Percentiles rank a stretch among this genome's conserved stretches.
These are phyloP conservation scores for Magallana angulata DNA, from an alignment of 1,140 invertebrate genomes.

Conservation along the genomic window DNA sequence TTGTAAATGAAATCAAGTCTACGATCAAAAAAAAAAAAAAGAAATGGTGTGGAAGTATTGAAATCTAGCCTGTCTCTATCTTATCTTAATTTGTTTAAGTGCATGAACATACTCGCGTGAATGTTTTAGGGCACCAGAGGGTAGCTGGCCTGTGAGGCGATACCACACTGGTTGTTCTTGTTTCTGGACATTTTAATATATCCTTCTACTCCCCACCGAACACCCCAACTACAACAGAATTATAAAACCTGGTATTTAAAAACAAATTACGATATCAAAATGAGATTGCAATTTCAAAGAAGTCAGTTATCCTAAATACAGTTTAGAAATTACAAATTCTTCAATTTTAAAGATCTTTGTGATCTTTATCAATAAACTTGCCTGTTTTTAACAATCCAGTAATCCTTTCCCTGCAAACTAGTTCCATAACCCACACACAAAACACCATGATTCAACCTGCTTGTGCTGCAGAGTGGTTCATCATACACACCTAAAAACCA, in stretches of 20 bases:
- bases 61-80: no score
- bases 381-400: constrained; percentile 82
- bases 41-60: no score
- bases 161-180: constrained; percentile 92
- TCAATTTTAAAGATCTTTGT: no score
- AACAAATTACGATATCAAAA: no score
- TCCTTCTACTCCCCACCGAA: constrained; percentile 90
- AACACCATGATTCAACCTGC: constrained; percentile 80
- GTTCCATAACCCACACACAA: constrained; percentile 81
- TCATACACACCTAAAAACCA: constrained; percentile 60
- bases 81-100: no score
- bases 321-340: no score
- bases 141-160: constrained; percentile 87
- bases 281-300: no score
- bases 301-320: no score
- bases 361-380: constrained; percentile 17
- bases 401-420: constrained; percentile 85
- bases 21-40: no score
- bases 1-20: no score
- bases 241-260: no score
- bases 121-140: constrained; percentile 63
- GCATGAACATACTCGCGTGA: no score
- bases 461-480: constrained; percentile 66
- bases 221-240: constrained; percentile 84
- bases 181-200: constrained; percentile 96